Conservation (phyloP, 2,888 invertebrate species). For the Phortica magna region DNA sequence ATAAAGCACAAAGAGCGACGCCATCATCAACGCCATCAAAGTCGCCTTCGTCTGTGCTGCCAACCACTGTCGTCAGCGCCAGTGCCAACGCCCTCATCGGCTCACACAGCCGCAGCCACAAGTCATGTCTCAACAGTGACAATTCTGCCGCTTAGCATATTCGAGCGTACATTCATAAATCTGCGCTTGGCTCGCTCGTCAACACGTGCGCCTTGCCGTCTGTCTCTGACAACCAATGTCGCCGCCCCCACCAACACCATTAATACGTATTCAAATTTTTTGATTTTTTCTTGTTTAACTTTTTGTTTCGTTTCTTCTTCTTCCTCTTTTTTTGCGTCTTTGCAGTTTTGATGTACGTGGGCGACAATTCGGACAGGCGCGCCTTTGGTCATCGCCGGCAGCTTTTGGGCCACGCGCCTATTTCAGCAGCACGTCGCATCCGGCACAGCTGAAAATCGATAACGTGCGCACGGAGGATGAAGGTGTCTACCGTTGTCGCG, state of each 20-base stretch:
- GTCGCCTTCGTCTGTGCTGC: background rate
- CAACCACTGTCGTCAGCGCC: too few relatives aligned
- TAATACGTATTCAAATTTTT: background rate
- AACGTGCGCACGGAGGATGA: conserved; percentile 82
- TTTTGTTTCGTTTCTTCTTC: background rate
- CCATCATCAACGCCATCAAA: conserved; percentile 1
- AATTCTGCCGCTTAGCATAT: background rate
- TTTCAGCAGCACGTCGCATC: conserved; percentile 88
- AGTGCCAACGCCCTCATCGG: too few relatives aligned
- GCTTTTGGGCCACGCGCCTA: conserved; percentile 89
- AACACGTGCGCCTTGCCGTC: background rate
- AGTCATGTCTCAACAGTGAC: background rate
- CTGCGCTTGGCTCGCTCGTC: background rate
- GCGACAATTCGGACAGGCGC: conserved; percentile 85
- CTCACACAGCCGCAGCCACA: background rate
- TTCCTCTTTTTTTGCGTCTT: conserved; percentile 40
- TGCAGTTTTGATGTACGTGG: conserved; percentile 88
- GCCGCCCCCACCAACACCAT: background rate
- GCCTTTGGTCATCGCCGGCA: conserved; percentile 89
- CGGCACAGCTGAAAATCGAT: conserved; percentile 87
- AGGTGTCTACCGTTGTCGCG: conserved; percentile 85
- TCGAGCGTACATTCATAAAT: conserved; percentile 4
- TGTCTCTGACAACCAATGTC: background rate
- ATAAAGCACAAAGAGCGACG: background rate
- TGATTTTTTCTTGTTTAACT: background rate